phyloP scores from a whole-genome alignment of 2,113 vertebrate genomes.

The Myanophis thanlyinensis region DNA sequence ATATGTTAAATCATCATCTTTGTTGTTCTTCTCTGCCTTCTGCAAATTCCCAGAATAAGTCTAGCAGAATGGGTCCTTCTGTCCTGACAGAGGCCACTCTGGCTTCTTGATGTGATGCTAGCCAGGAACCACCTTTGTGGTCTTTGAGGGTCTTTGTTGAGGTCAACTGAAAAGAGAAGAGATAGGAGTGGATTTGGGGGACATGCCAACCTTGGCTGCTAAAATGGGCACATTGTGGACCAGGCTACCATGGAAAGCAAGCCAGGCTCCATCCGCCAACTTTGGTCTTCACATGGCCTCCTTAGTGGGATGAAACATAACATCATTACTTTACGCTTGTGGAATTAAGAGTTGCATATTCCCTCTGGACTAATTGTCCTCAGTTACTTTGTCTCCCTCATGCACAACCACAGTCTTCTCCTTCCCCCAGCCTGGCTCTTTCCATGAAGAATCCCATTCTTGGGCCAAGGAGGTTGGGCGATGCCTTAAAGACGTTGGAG shows the following conservation, averaged over 20 bases:
- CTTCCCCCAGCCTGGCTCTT: neutral
- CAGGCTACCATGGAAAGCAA: neutral
- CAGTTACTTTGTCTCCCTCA: neutral
- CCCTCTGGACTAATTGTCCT: neutral
- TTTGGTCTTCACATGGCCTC: neutral
- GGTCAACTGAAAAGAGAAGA: too few relatives aligned
- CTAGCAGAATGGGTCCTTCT: too few relatives aligned
- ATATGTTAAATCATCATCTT: too few relatives aligned
- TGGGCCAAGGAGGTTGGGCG: neutral
- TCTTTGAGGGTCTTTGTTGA: too few relatives aligned
- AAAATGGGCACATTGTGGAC: neutral
- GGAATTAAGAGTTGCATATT: neutral
- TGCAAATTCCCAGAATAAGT: too few relatives aligned
- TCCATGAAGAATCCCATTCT: neutral
- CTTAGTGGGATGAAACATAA: neutral
- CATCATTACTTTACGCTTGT: neutral
- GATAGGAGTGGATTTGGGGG: neutral
- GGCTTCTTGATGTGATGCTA: too few relatives aligned
- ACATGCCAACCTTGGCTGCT: too few relatives aligned
- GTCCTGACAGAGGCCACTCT: too few relatives aligned
- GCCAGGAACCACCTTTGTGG: too few relatives aligned
- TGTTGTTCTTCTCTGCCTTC: too few relatives aligned
- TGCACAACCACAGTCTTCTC: neutral
- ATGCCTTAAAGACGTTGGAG: neutral
- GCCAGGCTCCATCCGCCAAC: neutral